Base-by-base conservation (phyloP, 2,888 invertebrate genomes). In the Globia sparganii region DNA sequence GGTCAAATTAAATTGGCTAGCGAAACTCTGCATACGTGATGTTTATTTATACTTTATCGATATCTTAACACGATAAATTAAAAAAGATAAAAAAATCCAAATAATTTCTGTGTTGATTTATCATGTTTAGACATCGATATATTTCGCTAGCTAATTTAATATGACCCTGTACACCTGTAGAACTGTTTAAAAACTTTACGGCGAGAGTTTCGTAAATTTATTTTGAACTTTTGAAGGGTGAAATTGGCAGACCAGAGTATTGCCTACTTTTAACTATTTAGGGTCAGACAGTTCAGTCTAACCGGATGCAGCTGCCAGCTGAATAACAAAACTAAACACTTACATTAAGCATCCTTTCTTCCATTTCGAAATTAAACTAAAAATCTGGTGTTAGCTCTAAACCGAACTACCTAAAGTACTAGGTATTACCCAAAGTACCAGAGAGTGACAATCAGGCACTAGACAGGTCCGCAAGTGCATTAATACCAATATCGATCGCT, bases 401-500 rank as follows among this genome's bases (percentile, higher is more conserved):
- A 49, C 6, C 13, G 1, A 58, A 49, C 18, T 15, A 53, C 2
- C 28, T 59, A 56, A 18, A 58, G 59, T 59, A 25, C 53, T 53
- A 53, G 53, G 25, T 53, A n/a, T 28, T 58, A 58, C 58, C 28
- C 15, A 28, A 49, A 49, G 18, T 58, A 58, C 40, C 18, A 53
- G 11, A 37, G 43, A 84, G 43, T 80, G 59, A 66, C 72, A 59
- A 80, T 25, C 59, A 28, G 69, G 6, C 59, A 77, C 43, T 21
- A 80, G 65, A 72, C 83, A 67, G 61, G 49, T 76, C 28, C 25
- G 13, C 40, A 77, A 66, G 28, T 82, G 82, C 72, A 78, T 67
- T 72, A 72, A 62, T 59, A 31, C 53, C 21, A 65, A 73, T 49
- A 80, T 87, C 77, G 83, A 87, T 75, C 72, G 75, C 2, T 49